These are phyloP conservation scores for Heliconius sara DNA, from an alignment of 2,888 invertebrate species.

Conservation along the genomic window DNA sequence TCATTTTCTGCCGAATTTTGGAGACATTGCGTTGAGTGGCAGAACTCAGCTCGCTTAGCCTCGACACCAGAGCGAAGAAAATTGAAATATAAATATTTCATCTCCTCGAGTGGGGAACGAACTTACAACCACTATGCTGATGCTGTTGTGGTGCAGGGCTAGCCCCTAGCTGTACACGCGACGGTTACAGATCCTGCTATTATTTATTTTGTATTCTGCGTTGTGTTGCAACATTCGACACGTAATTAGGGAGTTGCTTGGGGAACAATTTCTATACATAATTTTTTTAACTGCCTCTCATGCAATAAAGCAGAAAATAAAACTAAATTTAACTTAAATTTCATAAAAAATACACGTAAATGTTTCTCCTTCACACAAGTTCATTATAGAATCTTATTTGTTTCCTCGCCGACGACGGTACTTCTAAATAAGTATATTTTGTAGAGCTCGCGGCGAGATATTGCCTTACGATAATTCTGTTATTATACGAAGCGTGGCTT, in stretches of 20 bases:
- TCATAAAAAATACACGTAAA: constrained; percentile 3
- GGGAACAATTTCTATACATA: not conserved
- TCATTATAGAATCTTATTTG: not conserved
- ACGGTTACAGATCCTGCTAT: no score
- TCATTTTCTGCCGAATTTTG: no score
- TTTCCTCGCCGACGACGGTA: not conserved
- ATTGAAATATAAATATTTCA: no score
- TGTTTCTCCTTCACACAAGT: constrained; percentile 2
- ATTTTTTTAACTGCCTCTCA: not conserved
- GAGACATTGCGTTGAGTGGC: no score
- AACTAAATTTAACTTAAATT: not conserved
- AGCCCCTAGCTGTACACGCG: no score
- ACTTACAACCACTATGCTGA: no score
- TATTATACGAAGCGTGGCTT: constrained; percentile 6
- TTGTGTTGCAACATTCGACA: not conserved
- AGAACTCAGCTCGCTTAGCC: no score
- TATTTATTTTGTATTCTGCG: not conserved
- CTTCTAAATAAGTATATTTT: not conserved
- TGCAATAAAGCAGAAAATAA: not conserved
- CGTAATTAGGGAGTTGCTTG: not conserved
- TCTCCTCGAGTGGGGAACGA: no score
- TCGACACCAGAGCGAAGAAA: no score
- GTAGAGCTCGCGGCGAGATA: constrained; percentile 8
- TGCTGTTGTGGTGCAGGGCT: no score
- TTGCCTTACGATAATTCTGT: constrained; percentile 9